A percentile compares a stretch with the other conserved stretches of the same genome.
These are phyloP conservation scores for Ornithorhynchus anatinus DNA, from an alignment of 2,113 vertebrate genomes.

Conservation along the genomic window DNA sequence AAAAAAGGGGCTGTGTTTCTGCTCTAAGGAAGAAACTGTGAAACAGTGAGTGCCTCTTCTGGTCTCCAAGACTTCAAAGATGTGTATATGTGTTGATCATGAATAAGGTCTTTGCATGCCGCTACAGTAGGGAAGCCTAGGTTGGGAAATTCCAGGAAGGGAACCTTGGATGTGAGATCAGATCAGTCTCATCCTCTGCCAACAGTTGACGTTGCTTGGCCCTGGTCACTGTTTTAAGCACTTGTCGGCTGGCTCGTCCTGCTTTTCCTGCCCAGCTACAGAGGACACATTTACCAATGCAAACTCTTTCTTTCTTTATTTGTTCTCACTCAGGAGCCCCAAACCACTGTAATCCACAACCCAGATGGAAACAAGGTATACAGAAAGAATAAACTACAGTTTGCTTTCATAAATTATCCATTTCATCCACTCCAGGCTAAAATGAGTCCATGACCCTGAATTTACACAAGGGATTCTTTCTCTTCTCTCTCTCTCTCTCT, in stretches of 20 bases:
- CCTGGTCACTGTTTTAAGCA: slow-evolving; percentile 63
- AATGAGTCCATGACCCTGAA: slow-evolving; percentile 16
- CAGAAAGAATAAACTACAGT: slow-evolving; percentile 68
- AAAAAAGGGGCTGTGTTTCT: background rate
- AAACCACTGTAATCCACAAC: slow-evolving; percentile 99
- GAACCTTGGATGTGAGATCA: slow-evolving; percentile 38
- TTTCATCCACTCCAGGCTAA: slow-evolving; percentile 56
- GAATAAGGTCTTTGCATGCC: slow-evolving; percentile 84
- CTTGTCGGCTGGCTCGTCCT: slow-evolving; percentile 64
- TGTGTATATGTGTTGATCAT: slow-evolving; percentile 19
- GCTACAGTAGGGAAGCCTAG: slow-evolving; percentile 49
- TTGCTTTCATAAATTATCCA: slow-evolving; percentile 61
- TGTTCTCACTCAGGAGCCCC: slow-evolving; percentile 93
- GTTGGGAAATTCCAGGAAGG: slow-evolving; percentile 50
- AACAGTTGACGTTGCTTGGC: slow-evolving; percentile 59
- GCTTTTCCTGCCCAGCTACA: slow-evolving; percentile 48
- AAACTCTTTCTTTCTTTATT: slow-evolving; percentile 79
- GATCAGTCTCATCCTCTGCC: slow-evolving; percentile 49
- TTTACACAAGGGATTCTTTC: background rate
- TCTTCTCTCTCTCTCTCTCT: background rate
- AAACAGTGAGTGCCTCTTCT: slow-evolving; percentile 57
- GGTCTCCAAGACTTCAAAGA: slow-evolving; percentile 63
- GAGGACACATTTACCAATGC: slow-evolving; percentile 68
- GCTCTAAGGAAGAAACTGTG: background rate
- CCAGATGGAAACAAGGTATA: slow-evolving; percentile 99